Evolutionary conservation across 2,888 invertebrate genomes (phyloP).

Genomic region (Cacoxenus indagator): DNA sequence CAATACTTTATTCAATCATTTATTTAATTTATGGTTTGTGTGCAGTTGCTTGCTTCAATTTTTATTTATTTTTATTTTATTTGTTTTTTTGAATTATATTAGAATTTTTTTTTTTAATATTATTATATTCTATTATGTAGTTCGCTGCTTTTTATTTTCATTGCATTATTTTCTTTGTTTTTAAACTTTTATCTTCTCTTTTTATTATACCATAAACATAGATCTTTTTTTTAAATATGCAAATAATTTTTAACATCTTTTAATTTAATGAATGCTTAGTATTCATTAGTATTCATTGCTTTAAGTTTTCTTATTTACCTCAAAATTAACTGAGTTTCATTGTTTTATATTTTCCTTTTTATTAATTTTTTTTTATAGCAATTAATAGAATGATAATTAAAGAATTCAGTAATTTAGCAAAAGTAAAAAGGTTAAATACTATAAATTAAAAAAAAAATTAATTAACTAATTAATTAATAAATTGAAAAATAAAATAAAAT

Average conservation of each 20-base stretch:
- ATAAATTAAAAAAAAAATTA: too few relatives aligned
- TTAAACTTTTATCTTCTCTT: background rate
- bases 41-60: background rate
- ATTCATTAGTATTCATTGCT: background rate
- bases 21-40: too few relatives aligned
- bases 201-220: background rate
- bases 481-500: too few relatives aligned
- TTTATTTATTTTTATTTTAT: background rate
- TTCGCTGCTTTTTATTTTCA: too few relatives aligned
- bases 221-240: slow-evolving; percentile 26
- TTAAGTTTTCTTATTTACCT: background rate
- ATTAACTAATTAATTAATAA: too few relatives aligned
- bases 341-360: background rate
- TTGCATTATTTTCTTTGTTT: background rate
- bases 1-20: background rate
- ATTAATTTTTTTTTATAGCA: background rate
- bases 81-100: background rate
- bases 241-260: slow-evolving; percentile 24
- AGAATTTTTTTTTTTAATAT: background rate
- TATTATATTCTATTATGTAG: too few relatives aligned
- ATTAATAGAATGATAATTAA: background rate
- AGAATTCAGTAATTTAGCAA: background rate
- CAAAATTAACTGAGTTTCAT: background rate
- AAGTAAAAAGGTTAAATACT: too few relatives aligned
- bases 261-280: background rate